Conservation (phyloP, 1,140 invertebrate species). For the Solenopsis fugax region DNA sequence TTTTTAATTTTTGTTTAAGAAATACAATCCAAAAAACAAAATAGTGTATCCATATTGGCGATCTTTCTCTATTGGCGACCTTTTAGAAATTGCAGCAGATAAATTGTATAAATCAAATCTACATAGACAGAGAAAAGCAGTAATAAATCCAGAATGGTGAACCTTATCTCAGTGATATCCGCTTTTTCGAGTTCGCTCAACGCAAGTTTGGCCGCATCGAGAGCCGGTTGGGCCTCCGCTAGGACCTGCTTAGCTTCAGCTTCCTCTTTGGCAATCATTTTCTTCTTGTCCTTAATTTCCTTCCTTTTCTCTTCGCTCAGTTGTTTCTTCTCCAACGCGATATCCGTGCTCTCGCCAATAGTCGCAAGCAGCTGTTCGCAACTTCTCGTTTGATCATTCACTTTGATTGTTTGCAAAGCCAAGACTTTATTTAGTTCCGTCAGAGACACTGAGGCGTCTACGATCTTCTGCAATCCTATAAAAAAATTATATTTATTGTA, state of each 20-base stretch:
- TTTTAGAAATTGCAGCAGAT: no score
- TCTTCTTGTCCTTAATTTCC: constrained; percentile 93
- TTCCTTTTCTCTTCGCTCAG: constrained; percentile 91
- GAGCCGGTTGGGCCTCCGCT: constrained; percentile 92
- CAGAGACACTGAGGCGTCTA: constrained; percentile 92
- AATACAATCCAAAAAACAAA: no score
- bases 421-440: constrained; percentile 91
- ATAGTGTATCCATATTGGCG: no score
- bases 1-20: no score
- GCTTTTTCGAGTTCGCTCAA: constrained; percentile 94
- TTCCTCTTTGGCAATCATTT: constrained; percentile 92
- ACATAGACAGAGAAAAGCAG: constrained; percentile 2
- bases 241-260: constrained; percentile 93
- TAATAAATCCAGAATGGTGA: background rate
- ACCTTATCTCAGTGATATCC: constrained; percentile 96
- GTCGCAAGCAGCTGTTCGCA: constrained; percentile 91
- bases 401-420: constrained; percentile 91
- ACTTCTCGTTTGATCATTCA: constrained; percentile 91
- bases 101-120: background rate
- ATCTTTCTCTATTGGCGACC: no score
- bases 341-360: constrained; percentile 89
- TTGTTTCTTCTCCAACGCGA: constrained; percentile 91
- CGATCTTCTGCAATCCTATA: constrained; percentile 91
- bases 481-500: constrained; percentile 85
- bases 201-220: constrained; percentile 93